Evolutionary conservation across 2,113 vertebrate genomes (phyloP).

Genomic region (Oryzias javanicus): DNA sequence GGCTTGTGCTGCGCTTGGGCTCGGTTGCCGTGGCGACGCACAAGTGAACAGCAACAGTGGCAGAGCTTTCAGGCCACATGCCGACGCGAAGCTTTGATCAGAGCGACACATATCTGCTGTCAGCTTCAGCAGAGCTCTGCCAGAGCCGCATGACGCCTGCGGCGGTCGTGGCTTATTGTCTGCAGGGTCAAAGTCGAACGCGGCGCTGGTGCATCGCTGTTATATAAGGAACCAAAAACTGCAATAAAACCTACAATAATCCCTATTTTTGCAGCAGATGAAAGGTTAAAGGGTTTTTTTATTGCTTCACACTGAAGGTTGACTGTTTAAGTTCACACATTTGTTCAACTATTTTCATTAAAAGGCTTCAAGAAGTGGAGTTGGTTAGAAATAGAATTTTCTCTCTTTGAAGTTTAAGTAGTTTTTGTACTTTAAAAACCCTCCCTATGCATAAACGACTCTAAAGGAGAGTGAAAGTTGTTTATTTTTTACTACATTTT

Average conservation of each 20-base stretch:
- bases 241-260: slow-evolving; percentile 10
- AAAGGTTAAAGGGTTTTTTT: slow-evolving; percentile 3
- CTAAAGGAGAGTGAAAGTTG: no score
- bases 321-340: neutral
- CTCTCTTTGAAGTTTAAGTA: no score
- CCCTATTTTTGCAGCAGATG: neutral
- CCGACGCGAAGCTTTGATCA: slow-evolving; percentile 20
- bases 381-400: no score
- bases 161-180: neutral
- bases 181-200: slow-evolving; percentile 28
- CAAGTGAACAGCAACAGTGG: slow-evolving; percentile 26
- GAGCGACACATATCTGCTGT: neutral
- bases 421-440: no score
- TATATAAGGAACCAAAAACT: neutral
- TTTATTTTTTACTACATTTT: no score
- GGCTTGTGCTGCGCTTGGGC: slow-evolving; percentile 1
- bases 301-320: neutral
- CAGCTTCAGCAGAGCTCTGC: neutral
- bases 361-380: neutral
- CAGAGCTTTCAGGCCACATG: slow-evolving; percentile 24
- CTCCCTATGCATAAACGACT: no score
- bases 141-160: slow-evolving; percentile 7
- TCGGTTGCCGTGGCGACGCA: slow-evolving; percentile 34
- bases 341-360: neutral
- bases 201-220: neutral